Evolutionary conservation across 2,797 vertebrate genomes (phyloP), one percentile per base, ranked within the genome.

Genomic region (Sparus aurata): DNA sequence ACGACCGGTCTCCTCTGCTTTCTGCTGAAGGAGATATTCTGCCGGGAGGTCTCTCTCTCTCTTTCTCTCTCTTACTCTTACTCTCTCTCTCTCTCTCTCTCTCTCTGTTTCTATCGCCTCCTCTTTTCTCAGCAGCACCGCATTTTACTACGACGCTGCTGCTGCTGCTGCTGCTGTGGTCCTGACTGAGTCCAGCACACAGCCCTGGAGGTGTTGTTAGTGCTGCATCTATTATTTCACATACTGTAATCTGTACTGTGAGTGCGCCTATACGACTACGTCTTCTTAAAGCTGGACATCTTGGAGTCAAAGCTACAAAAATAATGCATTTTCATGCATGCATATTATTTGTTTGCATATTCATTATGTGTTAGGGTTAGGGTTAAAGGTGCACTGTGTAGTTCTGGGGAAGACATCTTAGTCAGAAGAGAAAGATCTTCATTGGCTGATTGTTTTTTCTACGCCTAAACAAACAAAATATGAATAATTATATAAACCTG

Each of bases 71-170:
- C 73, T 61, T 70, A 55, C 59, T 27, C 78, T 64, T 20, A n/a
- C 69, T 20, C 57, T 13, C n/a, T 34, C 15, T 41, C 47, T 47
- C 55, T 34, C 30, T 55, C 63, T 27, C 43, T 30, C 38, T 27
- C 41, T 53, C 13, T 71, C 22, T 72, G 64, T 45, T n/a, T 78
- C 30, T 81, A 30, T 80, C 71, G 46, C 67, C 69, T 53, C 69
- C 79, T 78, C 63, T 66, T 72, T 86, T 84, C 92, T 90, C 89
- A 87, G 88, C 87, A 69, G 87, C 87, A 61, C 90, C 91, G 93
- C 93, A 93, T 94, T 87, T 93, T 91, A 93, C 93, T 93, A 92
- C 90, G 73, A 80, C 69, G 87, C 64, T 55, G 65, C 77, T 69
- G 75, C 62, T 73, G 67, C 82, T 84, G 73, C 70, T 65, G 57